Evolutionary conservation across 2,888 invertebrate genomes (phyloP).

Genomic region (Drosophila aldrichi): DNA sequence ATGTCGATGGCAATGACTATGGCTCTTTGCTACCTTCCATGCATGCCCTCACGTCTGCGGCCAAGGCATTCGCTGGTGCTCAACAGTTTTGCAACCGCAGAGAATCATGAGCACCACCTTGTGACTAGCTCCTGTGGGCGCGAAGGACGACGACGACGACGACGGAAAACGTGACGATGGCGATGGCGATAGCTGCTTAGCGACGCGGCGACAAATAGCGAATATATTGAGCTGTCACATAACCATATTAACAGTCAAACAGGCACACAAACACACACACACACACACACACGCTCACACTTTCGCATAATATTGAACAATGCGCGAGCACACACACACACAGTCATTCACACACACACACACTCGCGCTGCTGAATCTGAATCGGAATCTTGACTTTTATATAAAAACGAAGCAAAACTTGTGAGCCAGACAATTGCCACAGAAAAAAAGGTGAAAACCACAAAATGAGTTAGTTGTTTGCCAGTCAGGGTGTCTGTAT

Average conservation of each 20-base stretch:
- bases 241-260: conserved; percentile 34
- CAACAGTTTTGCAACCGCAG: conserved; percentile 77
- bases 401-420: conserved; percentile 23
- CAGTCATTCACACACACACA: conserved; percentile 40
- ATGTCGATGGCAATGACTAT: conserved; percentile 31
- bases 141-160: conserved; percentile 20
- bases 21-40: conserved; percentile 9
- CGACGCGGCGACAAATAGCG: conserved; percentile 77
- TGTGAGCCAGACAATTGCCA: conserved; percentile 69
- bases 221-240: conserved; percentile 79
- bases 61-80: conserved; percentile 22
- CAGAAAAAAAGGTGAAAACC: conserved; percentile 69
- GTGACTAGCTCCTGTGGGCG: conserved; percentile 38
- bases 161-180: conserved; percentile 77
- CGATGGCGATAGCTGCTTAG: neutral
- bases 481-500: conserved; percentile 42
- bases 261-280: too few species aligned
- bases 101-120: conserved; percentile 37
- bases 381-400: conserved; percentile 63
- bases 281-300: conserved; percentile 24
- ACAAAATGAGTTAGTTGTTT: conserved; percentile 80
- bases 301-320: conserved; percentile 64
- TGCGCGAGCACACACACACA: conserved; percentile 34
- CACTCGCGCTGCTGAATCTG: conserved; percentile 47
- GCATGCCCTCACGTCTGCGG: conserved; percentile 1